phyloP scores from a whole-genome alignment of 2,797 vertebrate genomes.

The Anguilla obscura region DNA sequence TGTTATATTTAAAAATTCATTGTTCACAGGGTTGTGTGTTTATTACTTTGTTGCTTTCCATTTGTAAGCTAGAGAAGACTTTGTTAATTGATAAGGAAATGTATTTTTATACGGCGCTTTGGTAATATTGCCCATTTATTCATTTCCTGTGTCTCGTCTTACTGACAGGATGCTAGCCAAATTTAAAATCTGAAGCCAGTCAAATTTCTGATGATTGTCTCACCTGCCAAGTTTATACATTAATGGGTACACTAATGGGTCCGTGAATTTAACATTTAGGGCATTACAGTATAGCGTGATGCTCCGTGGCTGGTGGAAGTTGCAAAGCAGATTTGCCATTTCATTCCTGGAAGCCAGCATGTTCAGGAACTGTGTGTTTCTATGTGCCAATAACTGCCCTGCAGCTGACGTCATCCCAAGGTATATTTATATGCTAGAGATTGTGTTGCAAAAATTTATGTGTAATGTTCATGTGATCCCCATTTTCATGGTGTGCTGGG shows the following conservation, averaged over 20 bases:
- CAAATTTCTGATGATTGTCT: background rate
- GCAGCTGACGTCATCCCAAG: background rate
- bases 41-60: background rate
- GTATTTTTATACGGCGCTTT: background rate
- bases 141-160: background rate
- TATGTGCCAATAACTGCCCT: background rate
- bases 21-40: background rate
- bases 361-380: background rate
- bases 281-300: background rate
- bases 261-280: background rate
- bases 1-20: background rate
- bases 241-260: background rate
- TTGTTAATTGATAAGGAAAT: background rate
- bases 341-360: slow-evolving; percentile 4
- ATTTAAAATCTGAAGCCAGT: background rate
- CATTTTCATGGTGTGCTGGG: background rate
- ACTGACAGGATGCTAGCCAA: background rate
- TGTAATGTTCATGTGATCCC: background rate
- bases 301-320: background rate
- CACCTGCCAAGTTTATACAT: slow-evolving; percentile 2
- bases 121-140: background rate
- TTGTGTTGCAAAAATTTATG: background rate
- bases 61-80: background rate
- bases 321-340: background rate
- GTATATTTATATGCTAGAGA: background rate